Evolutionary conservation across 2,888 invertebrate genomes (phyloP).

Genomic region (Cremastinae sp.): DNA sequence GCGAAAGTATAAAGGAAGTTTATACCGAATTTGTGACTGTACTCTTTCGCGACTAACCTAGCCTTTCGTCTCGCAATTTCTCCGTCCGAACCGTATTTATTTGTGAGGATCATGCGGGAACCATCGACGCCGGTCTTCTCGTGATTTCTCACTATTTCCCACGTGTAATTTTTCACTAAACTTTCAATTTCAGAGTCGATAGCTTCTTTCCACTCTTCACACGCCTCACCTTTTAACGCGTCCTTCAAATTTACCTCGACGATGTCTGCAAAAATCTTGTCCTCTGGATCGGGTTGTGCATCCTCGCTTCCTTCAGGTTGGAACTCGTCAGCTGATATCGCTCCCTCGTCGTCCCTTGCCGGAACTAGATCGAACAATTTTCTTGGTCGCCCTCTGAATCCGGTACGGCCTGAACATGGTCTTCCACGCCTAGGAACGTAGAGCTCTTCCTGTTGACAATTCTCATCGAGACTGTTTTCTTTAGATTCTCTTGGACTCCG

Average conservation of each 20-base stretch:
- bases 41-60: slow-evolving; percentile 5
- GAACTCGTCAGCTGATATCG: no score
- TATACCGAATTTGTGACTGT: background rate
- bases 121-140: slow-evolving; percentile 17
- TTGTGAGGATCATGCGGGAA: slow-evolving; percentile 16
- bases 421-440: no score
- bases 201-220: slow-evolving; percentile 45
- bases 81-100: slow-evolving; percentile 5
- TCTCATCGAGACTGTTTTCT: no score
- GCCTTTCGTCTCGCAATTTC: slow-evolving; percentile 15
- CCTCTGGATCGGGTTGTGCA: no score
- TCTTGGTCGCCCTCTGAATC: no score
- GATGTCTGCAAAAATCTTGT: slow-evolving; percentile 22
- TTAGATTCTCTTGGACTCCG: no score
- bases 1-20: slow-evolving; percentile 23
- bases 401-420: no score
- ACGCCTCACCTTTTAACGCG: slow-evolving; percentile 33
- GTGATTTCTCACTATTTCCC: slow-evolving; percentile 19
- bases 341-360: no score
- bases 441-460: no score
- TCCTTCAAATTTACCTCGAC: slow-evolving; percentile 36
- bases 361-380: no score
- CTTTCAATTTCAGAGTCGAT: slow-evolving; percentile 38
- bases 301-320: no score
- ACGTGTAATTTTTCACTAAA: slow-evolving; percentile 41